These are phyloP conservation scores for Cebidichthys violaceus DNA, from an alignment of 2,113 vertebrate species.

Conservation along the genomic window DNA sequence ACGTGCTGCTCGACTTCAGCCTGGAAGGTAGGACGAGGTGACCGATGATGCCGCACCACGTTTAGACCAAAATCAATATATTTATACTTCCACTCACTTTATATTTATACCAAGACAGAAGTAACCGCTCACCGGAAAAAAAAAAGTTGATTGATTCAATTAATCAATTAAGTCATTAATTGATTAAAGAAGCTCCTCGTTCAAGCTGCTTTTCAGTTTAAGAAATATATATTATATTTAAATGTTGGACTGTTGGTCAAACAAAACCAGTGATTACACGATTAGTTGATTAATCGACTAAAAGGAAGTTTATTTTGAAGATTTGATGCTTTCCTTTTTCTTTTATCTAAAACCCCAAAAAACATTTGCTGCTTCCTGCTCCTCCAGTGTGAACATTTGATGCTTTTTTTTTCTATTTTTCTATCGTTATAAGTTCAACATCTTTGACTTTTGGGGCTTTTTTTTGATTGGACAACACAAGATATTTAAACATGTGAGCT, in stretches of 20 bases:
- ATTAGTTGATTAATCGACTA: background rate
- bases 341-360: background rate
- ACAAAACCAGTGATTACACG: background rate
- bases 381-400: background rate
- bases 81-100: background rate
- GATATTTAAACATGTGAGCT: background rate
- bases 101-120: background rate
- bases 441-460: background rate
- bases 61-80: background rate
- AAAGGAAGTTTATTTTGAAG: background rate
- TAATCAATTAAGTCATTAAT: background rate
- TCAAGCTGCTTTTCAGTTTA: background rate
- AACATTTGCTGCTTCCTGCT: background rate
- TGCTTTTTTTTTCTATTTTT: background rate
- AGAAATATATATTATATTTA: background rate
- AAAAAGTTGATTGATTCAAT: too few species aligned
- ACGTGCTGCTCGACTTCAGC: slow-evolving; percentile 95
- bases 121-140: background rate
- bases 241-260: background rate
- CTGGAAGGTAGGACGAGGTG: slow-evolving; percentile 89
- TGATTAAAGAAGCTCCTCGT: background rate
- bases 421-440: background rate
- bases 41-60: background rate
- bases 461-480: background rate
- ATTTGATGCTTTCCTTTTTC: background rate